Percentiles rank a stretch among this genome's conserved stretches.
Evolutionary conservation across 1,140 invertebrate genomes (phyloP).

Genomic region (Carcinoscorpius rotundicauda): DNA sequence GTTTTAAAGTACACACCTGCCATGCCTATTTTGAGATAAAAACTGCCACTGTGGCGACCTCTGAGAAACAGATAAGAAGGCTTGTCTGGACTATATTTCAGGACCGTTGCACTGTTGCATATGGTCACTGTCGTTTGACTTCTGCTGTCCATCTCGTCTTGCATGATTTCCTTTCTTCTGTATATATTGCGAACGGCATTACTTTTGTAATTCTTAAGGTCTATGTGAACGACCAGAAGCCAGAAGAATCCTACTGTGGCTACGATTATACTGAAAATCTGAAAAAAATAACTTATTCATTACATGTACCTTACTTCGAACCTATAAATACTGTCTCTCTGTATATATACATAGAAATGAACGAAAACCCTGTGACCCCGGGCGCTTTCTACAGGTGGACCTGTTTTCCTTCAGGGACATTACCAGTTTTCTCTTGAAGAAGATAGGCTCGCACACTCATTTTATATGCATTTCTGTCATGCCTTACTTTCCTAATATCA

Average conservation of each 20-base stretch:
- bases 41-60: slow-evolving; percentile 50
- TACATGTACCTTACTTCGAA: too few species aligned
- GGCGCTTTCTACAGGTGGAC: too few species aligned
- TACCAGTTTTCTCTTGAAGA: too few species aligned
- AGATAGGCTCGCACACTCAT: too few species aligned
- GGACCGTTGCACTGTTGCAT: neutral
- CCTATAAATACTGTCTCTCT: too few species aligned
- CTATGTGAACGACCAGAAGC: slow-evolving; percentile 20
- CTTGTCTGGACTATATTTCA: slow-evolving; percentile 1
- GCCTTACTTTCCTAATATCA: too few species aligned
- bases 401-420: too few species aligned
- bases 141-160: slow-evolving; percentile 9
- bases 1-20: slow-evolving; percentile 38
- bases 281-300: neutral
- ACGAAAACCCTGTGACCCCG: too few species aligned
- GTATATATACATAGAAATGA: too few species aligned
- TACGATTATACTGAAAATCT: slow-evolving; percentile 15
- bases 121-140: slow-evolving; percentile 14
- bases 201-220: slow-evolving; percentile 16
- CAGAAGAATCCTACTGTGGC: slow-evolving; percentile 14
- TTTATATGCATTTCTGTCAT: too few species aligned
- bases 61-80: slow-evolving; percentile 29
- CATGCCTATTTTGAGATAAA: slow-evolving; percentile 58
- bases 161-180: slow-evolving; percentile 1
- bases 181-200: slow-evolving; percentile 2